Evolutionary conservation across 2,797 vertebrate species (phyloP).

Genomic region (Amniataba percoides): DNA sequence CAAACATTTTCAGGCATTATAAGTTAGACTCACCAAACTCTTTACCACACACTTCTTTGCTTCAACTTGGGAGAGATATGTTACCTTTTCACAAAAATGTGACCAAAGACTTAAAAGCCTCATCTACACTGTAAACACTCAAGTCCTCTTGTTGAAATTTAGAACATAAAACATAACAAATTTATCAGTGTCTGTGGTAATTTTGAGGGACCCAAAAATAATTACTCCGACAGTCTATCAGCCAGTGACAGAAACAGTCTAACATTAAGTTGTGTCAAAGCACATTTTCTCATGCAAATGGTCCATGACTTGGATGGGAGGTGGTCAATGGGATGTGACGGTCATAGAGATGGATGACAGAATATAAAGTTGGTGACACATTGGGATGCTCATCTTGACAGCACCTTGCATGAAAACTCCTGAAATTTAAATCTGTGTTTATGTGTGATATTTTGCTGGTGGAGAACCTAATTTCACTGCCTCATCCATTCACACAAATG

Average conservation of each 20-base stretch:
- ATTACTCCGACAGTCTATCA: background rate
- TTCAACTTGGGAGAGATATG: too few species aligned
- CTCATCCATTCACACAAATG: background rate
- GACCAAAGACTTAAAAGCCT: too few species aligned
- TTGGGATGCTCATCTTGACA: background rate
- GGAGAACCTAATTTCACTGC: conserved; percentile 5
- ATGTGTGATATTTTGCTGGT: background rate
- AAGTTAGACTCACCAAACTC: background rate
- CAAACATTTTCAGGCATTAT: background rate
- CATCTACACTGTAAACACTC: too few species aligned
- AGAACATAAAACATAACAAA: too few species aligned
- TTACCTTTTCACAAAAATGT: too few species aligned
- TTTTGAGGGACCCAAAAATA: background rate
- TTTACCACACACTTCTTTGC: background rate
- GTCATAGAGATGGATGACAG: too few species aligned
- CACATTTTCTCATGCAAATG: background rate
- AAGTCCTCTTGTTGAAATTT: too few species aligned
- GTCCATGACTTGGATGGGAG: background rate
- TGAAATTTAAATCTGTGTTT: background rate
- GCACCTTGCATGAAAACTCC: background rate
- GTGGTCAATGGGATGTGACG: background rate
- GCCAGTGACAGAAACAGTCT: background rate
- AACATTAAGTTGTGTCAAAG: background rate
- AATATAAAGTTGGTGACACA: background rate
- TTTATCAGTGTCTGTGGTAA: too few species aligned